A percentile compares a stretch with the other conserved stretches of the same genome.
Evolutionary conservation across 2,113 vertebrate species (phyloP).

Genomic region (Pseudorectes ferrugineus): DNA sequence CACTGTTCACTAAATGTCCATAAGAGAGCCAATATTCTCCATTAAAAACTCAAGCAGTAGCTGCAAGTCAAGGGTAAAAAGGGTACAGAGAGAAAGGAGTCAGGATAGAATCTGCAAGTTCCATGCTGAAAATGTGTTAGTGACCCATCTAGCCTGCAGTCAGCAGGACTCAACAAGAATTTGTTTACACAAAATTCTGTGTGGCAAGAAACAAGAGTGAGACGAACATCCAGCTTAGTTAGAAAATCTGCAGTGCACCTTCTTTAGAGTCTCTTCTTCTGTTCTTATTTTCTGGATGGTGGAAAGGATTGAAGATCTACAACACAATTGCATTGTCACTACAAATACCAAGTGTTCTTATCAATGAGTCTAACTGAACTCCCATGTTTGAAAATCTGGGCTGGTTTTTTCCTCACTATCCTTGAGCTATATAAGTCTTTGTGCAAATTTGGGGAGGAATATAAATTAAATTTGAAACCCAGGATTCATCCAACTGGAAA

Average conservation of each 20-base stretch:
- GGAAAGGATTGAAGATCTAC: background rate
- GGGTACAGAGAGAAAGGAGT: background rate
- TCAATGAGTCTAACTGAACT: background rate
- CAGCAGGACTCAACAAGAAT: background rate
- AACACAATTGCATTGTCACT: background rate
- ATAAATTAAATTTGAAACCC: background rate
- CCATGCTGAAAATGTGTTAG: background rate
- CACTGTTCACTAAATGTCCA: background rate
- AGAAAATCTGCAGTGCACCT: background rate
- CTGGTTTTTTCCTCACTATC: background rate
- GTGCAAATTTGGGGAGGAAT: background rate
- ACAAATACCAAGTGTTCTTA: background rate
- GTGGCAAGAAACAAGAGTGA: background rate
- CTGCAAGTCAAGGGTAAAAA: background rate
- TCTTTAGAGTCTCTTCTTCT: background rate
- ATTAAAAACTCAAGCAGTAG: background rate
- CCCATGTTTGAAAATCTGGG: background rate
- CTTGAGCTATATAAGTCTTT: background rate
- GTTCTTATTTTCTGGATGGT: background rate
- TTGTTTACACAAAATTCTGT: background rate
- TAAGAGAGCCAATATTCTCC: background rate
- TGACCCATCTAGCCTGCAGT: background rate
- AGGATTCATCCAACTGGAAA: background rate
- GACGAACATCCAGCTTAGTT: background rate
- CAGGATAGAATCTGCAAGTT: background rate